Percentiles rank a stretch among this genome's conserved stretches.
Evolutionary conservation across 2,113 vertebrate species (phyloP).

Genomic region (Pelobates fuscus): DNA sequence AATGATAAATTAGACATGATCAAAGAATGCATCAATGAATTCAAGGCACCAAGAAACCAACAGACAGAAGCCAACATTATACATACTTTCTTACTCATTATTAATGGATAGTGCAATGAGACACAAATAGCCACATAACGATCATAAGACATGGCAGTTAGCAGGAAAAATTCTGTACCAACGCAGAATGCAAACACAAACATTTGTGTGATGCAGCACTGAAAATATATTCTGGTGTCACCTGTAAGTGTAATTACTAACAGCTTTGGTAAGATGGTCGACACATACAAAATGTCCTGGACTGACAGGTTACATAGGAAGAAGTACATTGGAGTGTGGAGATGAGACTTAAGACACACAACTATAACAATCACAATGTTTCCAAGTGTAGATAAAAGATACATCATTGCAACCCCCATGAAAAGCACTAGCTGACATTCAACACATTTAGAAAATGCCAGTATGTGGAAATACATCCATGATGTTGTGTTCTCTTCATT

Average conservation of each 20-base stretch:
- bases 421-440: background rate
- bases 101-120: slow-evolving; percentile 48
- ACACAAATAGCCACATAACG: slow-evolving; percentile 51
- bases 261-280: background rate
- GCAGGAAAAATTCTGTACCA: slow-evolving; percentile 23
- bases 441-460: background rate
- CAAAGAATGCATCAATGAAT: background rate
- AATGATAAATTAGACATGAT: slow-evolving; percentile 15
- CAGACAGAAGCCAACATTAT: background rate
- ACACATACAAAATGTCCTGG: background rate
- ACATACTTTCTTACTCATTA: slow-evolving; percentile 42
- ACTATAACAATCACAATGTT: background rate
- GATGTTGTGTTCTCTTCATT: background rate
- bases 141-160: slow-evolving; percentile 55
- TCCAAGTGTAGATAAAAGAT: background rate
- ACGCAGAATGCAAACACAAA: slow-evolving; percentile 15
- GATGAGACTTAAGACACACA: background rate
- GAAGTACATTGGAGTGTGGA: slow-evolving; percentile 13
- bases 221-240: background rate
- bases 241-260: background rate
- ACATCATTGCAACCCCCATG: background rate
- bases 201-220: slow-evolving; percentile 16
- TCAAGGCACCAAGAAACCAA: slow-evolving; percentile 24
- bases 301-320: slow-evolving; percentile 7
- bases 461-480: background rate